Conservation (phyloP, 2,113 vertebrate genomes). For the Pantherophis guttatus region DNA sequence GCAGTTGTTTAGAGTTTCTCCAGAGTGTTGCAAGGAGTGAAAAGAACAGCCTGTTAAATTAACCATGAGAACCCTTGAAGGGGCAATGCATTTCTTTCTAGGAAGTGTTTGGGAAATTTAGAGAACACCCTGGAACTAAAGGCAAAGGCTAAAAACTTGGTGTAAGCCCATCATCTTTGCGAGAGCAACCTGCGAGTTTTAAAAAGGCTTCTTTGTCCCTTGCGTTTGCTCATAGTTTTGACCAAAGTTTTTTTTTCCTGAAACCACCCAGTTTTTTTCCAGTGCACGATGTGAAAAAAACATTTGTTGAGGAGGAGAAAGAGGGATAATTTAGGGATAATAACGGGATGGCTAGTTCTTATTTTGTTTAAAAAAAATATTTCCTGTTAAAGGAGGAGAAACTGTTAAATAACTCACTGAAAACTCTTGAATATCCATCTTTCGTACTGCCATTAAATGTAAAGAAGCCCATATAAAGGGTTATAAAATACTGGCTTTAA, state of each 20-base stretch:
- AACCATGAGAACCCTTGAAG: slow-evolving; percentile 12
- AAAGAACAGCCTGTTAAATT: not conserved
- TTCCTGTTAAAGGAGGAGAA: not conserved
- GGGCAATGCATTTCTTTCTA: slow-evolving; percentile 23
- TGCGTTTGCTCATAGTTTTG: not conserved
- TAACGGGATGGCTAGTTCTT: not conserved
- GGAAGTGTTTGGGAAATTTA: slow-evolving; percentile 12
- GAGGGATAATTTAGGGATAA: not conserved
- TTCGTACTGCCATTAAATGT: not conserved
- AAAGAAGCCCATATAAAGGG: not conserved
- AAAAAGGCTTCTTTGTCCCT: slow-evolving; percentile 10
- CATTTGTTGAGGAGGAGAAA: not conserved
- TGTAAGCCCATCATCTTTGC: not conserved
- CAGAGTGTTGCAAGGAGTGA: not conserved
- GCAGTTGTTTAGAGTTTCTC: slow-evolving; percentile 15
- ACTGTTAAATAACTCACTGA: not conserved
- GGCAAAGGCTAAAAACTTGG: not conserved
- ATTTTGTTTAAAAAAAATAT: not conserved
- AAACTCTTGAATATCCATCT: not conserved
- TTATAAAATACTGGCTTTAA: not conserved
- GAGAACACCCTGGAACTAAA: slow-evolving; percentile 2
- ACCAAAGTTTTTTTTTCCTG: not conserved
- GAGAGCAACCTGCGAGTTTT: not conserved
- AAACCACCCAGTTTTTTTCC: not conserved
- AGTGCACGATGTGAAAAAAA: not conserved